phyloP scores from a whole-genome alignment of 37 sponge, comb jelly and placozoan genomes.

The Eunapius fragilis region DNA sequence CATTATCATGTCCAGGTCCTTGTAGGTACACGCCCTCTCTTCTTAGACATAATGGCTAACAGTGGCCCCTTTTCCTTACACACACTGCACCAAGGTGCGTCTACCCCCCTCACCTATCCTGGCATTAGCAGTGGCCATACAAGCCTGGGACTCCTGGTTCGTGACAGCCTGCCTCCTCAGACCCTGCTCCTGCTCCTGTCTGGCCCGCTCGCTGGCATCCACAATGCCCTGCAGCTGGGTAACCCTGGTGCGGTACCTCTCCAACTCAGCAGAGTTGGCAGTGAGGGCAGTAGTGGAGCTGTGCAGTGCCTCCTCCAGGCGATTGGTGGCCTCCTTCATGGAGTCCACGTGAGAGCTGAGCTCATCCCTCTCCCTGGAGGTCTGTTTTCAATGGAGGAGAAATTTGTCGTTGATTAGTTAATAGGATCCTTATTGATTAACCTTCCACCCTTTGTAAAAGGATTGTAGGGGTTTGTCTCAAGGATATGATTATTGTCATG shows the following conservation, averaged over 20 bases:
- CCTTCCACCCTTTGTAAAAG: background rate
- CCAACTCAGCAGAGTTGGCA: constrained; percentile 38
- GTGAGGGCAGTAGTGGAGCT: constrained; percentile 49
- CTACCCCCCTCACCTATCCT: constrained; percentile 40
- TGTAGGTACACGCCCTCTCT: no score
- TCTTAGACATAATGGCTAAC: no score
- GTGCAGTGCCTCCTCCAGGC: constrained; percentile 72
- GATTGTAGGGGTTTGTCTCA: no score
- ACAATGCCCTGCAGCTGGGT: constrained; percentile 56
- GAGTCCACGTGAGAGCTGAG: constrained; percentile 32
- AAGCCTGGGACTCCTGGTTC: constrained; percentile 43
- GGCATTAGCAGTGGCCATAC: background rate
- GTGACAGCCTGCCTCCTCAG: constrained; percentile 31
- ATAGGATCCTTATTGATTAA: background rate
- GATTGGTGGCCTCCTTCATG: constrained; percentile 54
- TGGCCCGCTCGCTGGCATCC: constrained; percentile 29
- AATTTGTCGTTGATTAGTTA: background rate
- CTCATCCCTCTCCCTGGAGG: constrained; percentile 51
- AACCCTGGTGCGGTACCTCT: background rate
- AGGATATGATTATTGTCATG: no score
- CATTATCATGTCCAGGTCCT: no score
- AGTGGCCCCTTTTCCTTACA: background rate
- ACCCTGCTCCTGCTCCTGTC: constrained; percentile 38
- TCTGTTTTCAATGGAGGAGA: background rate
- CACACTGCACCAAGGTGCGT: background rate